A percentile compares a stretch with the other conserved stretches of the same genome.
Conservation (phyloP, 2,113 vertebrate genomes). For the Terrapene triunguis region DNA sequence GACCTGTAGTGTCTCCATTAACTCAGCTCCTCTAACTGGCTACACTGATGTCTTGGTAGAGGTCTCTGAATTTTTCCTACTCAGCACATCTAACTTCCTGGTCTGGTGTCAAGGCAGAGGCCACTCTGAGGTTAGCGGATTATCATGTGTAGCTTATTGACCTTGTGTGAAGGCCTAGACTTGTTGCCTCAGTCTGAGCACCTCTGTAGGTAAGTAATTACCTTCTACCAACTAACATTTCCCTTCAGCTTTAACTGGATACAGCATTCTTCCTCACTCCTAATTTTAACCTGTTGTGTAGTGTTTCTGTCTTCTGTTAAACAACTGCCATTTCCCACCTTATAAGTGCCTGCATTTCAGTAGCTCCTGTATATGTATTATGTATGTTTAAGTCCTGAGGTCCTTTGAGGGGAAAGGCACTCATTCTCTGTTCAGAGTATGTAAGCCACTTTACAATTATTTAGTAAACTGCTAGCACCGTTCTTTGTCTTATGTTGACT, state of each 20-base stretch:
- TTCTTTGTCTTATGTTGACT: background rate
- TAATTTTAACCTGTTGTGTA: background rate
- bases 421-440: too few species aligned
- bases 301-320: background rate
- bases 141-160: background rate
- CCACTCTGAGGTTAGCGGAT: too few species aligned
- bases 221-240: background rate
- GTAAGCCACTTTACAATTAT: background rate
- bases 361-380: background rate
- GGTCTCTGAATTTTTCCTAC: background rate
- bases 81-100: background rate
- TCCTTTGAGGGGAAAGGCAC: background rate
- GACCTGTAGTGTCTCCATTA: background rate
- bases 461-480: background rate
- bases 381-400: background rate
- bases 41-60: background rate
- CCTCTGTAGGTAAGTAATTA: background rate
- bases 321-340: background rate
- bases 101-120: background rate
- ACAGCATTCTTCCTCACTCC: background rate
- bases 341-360: background rate
- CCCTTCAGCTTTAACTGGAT: background rate
- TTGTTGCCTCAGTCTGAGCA: background rate
- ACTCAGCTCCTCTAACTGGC: background rate
- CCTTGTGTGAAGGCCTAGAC: background rate